Evolutionary conservation across 2,888 invertebrate species (phyloP).

Genomic region (Dolichopus griseipennis): DNA sequence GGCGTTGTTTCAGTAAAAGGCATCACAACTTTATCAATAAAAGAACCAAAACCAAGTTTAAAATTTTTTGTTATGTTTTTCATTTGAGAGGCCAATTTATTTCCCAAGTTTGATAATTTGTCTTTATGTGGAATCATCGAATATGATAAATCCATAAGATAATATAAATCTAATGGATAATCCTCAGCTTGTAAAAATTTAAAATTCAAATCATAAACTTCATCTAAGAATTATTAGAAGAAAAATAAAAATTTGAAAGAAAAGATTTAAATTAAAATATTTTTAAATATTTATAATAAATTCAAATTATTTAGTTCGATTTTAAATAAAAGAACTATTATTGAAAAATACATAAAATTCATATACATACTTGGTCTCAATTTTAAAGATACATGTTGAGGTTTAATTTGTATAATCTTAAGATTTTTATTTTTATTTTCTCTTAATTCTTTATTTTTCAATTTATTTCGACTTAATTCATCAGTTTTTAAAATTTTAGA

Average conservation of each 20-base stretch:
- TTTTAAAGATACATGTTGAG: constrained; percentile 60
- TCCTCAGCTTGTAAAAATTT: constrained; percentile 73
- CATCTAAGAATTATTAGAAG: constrained; percentile 45
- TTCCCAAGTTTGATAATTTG: constrained; percentile 71
- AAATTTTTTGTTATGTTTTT: constrained; percentile 78
- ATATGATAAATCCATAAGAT: constrained; percentile 92
- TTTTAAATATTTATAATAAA: not conserved
- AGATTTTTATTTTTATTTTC: not conserved
- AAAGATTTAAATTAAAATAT: not conserved
- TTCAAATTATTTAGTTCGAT: too few relatives aligned
- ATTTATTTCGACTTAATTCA: constrained; percentile 44
- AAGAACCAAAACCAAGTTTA: constrained; percentile 78
- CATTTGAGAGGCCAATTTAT: constrained; percentile 69
- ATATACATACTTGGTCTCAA: constrained; percentile 62
- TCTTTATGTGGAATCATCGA: constrained; percentile 95
- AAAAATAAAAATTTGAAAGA: not conserved
- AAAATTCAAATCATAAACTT: constrained; percentile 59
- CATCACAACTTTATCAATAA: constrained; percentile 73
- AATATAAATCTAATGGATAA: constrained; percentile 93
- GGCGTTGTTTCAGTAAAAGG: constrained; percentile 67
- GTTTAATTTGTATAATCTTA: constrained; percentile 29
- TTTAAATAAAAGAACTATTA: too few relatives aligned
- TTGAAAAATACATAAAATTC: not conserved
- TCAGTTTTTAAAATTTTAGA: constrained; percentile 34
- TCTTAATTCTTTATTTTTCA: not conserved